Evolutionary conservation across 1,140 invertebrate genomes (phyloP).

Genomic region (Aphaenogaster ashmeadi): DNA sequence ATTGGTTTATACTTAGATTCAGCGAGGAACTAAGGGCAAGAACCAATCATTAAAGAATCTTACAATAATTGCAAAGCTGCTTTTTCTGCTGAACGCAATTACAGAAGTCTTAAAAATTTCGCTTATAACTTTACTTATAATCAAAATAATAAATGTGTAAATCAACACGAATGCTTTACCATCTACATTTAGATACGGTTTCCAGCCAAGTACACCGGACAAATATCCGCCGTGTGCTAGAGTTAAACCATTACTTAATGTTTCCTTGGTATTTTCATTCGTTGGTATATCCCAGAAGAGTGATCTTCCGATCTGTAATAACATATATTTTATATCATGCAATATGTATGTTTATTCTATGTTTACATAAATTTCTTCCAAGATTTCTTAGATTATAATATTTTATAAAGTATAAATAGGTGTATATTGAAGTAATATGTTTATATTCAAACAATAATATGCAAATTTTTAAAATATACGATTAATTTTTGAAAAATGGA

Average conservation of each 20-base stretch:
- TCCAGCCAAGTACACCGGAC: constrained; percentile 91
- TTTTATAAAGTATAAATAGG: not conserved
- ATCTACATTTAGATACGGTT: constrained; percentile 92
- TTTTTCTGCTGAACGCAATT: not conserved
- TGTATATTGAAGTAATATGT: not conserved
- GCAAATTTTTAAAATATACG: not conserved
- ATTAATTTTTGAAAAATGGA: not conserved
- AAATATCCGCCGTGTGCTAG: constrained; percentile 92
- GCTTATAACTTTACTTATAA: constrained; percentile 3
- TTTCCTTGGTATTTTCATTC: constrained; percentile 65
- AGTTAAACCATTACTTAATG: constrained; percentile 89
- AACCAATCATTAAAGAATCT: no score
- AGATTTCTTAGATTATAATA: not conserved
- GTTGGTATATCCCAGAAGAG: constrained; percentile 78
- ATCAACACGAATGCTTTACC: constrained; percentile 84
- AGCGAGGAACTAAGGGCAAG: no score
- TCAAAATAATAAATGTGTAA: constrained; percentile 41
- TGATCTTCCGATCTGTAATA: constrained; percentile 87
- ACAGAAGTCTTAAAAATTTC: constrained; percentile 5
- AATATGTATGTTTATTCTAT: not conserved
- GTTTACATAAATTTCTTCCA: not conserved
- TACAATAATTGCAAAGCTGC: no score
- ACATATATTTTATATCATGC: constrained; percentile 10
- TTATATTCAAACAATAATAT: constrained; percentile 4
- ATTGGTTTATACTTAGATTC: no score